phyloP scores from a whole-genome alignment of 2,888 invertebrate genomes.

The Diaprepes abbreviatus region DNA sequence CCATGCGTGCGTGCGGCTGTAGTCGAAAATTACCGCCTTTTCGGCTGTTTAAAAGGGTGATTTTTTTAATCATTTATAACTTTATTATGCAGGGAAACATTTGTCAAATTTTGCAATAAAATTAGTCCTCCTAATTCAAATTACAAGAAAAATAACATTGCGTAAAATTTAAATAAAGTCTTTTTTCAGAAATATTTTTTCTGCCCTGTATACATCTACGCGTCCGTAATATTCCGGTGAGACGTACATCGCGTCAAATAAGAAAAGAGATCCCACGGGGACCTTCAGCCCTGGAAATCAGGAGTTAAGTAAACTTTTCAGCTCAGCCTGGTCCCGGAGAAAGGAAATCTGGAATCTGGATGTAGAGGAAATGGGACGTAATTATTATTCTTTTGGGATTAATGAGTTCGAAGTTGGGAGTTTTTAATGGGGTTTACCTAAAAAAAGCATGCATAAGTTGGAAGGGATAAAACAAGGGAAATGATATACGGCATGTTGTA shows the following conservation, averaged over 20 bases:
- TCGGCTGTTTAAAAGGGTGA: too few species aligned
- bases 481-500: too few species aligned
- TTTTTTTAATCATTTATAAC: too few species aligned
- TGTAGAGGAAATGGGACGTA: background rate
- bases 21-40: too few species aligned
- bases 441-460: too few species aligned
- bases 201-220: background rate
- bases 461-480: too few species aligned
- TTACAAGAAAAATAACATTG: too few species aligned
- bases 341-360: background rate
- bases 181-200: background rate
- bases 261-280: background rate
- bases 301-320: slow-evolving; percentile 7
- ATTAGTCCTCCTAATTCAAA: too few species aligned
- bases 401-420: background rate
- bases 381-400: slow-evolving; percentile 12
- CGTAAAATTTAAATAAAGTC: too few species aligned
- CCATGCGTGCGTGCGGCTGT: too few species aligned
- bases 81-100: too few species aligned
- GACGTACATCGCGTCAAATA: background rate
- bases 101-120: too few species aligned
- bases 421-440: background rate
- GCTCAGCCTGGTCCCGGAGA: background rate
- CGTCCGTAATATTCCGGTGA: background rate
- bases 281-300: slow-evolving; percentile 7